Conservation (phyloP, 2,113 vertebrate species). For the Trichechus manatus region DNA sequence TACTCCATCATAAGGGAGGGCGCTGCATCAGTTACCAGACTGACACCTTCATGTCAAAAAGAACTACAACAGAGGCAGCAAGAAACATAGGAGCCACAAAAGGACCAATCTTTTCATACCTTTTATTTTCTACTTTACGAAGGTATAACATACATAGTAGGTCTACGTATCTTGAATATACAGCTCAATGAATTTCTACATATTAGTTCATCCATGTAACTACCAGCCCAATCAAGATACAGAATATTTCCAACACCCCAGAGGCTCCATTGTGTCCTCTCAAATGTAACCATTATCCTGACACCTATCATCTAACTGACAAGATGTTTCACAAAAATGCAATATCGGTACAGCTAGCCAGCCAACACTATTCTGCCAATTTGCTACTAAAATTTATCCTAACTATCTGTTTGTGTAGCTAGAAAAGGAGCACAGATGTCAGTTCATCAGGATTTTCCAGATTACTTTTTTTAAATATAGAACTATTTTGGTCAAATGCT, state of each 20-base stretch:
- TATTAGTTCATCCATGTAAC: too few species aligned
- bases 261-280: not conserved
- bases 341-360: not conserved
- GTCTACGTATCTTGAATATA: not conserved
- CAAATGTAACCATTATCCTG: constrained; percentile 30
- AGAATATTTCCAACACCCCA: too few species aligned
- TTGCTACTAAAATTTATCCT: not conserved
- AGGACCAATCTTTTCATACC: not conserved
- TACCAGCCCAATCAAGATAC: too few species aligned
- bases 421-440: not conserved
- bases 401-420: not conserved
- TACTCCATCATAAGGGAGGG: not conserved
- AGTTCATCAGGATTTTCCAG: not conserved
- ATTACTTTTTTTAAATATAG: not conserved
- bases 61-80: not conserved
- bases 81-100: not conserved
- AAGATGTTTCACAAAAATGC: not conserved
- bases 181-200: too few species aligned
- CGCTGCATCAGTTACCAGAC: not conserved
- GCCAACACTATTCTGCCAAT: not conserved
- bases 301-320: not conserved
- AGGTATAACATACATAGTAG: not conserved
- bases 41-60: not conserved
- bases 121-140: constrained; percentile 8
- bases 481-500: not conserved